phyloP scores from a whole-genome alignment of 2,888 invertebrate species.

The Leptogaster cylindrica region DNA sequence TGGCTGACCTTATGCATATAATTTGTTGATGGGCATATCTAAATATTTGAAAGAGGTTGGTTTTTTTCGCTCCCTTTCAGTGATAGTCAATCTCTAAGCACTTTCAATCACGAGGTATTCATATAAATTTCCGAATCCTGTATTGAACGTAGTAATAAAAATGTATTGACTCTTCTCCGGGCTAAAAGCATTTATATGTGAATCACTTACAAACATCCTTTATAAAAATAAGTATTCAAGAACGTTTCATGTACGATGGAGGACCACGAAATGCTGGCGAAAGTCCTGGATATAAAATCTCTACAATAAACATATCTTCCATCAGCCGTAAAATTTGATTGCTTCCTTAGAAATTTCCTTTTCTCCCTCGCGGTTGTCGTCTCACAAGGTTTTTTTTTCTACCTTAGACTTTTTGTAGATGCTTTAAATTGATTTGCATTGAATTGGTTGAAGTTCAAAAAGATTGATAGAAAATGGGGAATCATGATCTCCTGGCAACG shows the following conservation, averaged over 20 bases:
- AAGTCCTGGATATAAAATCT: background rate
- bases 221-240: conserved; percentile 19
- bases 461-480: conserved; percentile 26
- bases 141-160: conserved; percentile 38
- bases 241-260: background rate
- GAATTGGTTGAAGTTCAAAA: background rate
- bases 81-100: too few relatives aligned
- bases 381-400: conserved; percentile 33
- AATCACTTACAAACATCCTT: conserved; percentile 33
- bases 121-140: conserved; percentile 37
- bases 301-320: conserved; percentile 37
- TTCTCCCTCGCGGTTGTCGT: conserved; percentile 29
- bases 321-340: conserved; percentile 41
- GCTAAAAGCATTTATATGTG: conserved; percentile 37
- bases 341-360: conserved; percentile 39
- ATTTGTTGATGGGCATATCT: too few relatives aligned
- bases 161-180: conserved; percentile 36
- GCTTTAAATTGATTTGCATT: conserved; percentile 32
- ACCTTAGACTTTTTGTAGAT: conserved; percentile 26
- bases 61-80: too few relatives aligned
- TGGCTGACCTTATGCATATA: too few relatives aligned
- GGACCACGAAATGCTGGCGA: background rate
- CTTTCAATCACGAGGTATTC: conserved; percentile 25
- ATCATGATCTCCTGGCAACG: conserved; percentile 13
- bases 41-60: too few relatives aligned